Evolutionary conservation across 2,888 invertebrate genomes (phyloP), one percentile per base, ranked within the genome.

Genomic region (Dendrolimus houi): DNA sequence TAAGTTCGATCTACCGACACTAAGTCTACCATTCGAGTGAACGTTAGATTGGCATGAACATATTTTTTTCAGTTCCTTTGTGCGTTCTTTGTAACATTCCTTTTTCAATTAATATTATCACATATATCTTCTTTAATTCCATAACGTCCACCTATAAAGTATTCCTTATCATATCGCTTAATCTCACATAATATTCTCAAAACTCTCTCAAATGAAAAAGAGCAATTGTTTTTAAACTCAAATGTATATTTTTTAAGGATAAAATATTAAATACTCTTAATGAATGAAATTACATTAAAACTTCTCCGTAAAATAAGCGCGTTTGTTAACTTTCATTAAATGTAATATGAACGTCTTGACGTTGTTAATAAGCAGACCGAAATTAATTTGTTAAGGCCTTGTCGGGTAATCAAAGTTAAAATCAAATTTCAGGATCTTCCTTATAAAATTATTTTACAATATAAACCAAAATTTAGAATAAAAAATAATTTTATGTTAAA

Each of bases 361-460:
- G 55, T 55, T 29, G 42, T 59, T 66, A 66, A 65, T 66, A 67
- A 65, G 63, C 59, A 64, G 42, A 52, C 55, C 47, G 17, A 65
- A 67, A 71, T 65, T 67, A 67, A 71, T 67, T 68, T 69, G 53
- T 57, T 54, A 12, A 41, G 60, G 59, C 57, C 57, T 47, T 58
- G 59, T 54, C 61, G 57, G 63, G 59, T 71, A 69, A 72, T 70
- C 66, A 66, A 67, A 69, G 63, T 63, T 62, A 57, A 61, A 64
- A 67, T 69, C 62, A 59, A 62, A 66, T 65, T 67, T 65, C 61
- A 56, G 59, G 60, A 47, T 47, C 47, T 47, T 47, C 47, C 47
- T 47, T 67, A 60, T 61, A 47, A 47, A 47, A 47, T 47, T 47
- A 47, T 47, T 47, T 47, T 10, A 47, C 47, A 12, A 47, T 47